phyloP scores from a whole-genome alignment of 2,888 invertebrate species.

The Rhynchonema sp. region DNA sequence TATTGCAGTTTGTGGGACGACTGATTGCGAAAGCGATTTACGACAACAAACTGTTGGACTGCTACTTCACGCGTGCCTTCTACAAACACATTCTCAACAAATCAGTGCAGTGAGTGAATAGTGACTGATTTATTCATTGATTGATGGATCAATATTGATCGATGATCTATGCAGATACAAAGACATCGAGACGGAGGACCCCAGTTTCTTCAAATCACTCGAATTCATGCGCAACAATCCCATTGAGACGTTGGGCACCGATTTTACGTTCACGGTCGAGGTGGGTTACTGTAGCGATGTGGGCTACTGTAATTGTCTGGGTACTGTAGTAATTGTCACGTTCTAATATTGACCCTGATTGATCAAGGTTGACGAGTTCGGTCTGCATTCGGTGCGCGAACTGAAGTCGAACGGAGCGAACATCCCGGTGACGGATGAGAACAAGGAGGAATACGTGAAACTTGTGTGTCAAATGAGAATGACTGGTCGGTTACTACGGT shows the following conservation, averaged over 20 bases:
- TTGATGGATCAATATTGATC: neutral
- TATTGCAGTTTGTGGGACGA: slow-evolving; percentile 52
- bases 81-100: slow-evolving; percentile 77
- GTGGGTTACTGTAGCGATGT: slow-evolving; percentile 4
- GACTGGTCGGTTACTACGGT: slow-evolving; percentile 42
- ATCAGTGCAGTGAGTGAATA: slow-evolving; percentile 39
- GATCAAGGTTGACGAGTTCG: slow-evolving; percentile 55
- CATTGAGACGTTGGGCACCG: slow-evolving; percentile 58
- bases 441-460: slow-evolving; percentile 67
- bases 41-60: slow-evolving; percentile 69
- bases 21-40: slow-evolving; percentile 78
- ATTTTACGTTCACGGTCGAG: slow-evolving; percentile 50
- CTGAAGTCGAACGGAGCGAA: slow-evolving; percentile 60
- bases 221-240: slow-evolving; percentile 63
- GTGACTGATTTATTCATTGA: neutral
- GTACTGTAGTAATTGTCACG: neutral
- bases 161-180: slow-evolving; percentile 41
- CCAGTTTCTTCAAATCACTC: slow-evolving; percentile 66
- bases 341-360: neutral
- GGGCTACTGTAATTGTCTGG: neutral
- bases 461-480: slow-evolving; percentile 77
- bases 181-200: slow-evolving; percentile 76
- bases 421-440: slow-evolving; percentile 60
- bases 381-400: slow-evolving; percentile 62
- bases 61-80: slow-evolving; percentile 74